Percentiles rank a stretch among this genome's conserved stretches.
Conservation (phyloP, 2,888 invertebrate genomes). For the Acleris holmiana region DNA sequence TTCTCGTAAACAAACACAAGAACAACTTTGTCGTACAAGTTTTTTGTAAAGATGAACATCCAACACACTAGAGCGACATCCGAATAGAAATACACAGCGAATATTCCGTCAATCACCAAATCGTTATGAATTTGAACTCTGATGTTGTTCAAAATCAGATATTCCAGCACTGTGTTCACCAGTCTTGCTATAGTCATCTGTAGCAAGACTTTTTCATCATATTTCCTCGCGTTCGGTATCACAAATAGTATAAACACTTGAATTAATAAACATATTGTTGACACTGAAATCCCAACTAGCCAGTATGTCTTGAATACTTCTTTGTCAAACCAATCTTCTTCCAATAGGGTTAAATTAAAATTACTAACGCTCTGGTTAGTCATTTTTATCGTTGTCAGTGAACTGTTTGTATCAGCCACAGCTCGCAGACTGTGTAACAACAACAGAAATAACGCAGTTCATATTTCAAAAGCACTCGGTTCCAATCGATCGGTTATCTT, state of each 20-base stretch:
- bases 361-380: slow-evolving; percentile 14
- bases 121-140: slow-evolving; percentile 1
- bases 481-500: slow-evolving; percentile 17
- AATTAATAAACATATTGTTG: slow-evolving; percentile 49
- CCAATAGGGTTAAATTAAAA: slow-evolving; percentile 23
- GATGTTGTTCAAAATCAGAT: neutral
- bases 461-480: slow-evolving; percentile 1
- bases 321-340: neutral
- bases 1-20: slow-evolving; percentile 54
- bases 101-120: slow-evolving; percentile 43
- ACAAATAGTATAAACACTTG: slow-evolving; percentile 52
- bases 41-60: slow-evolving; percentile 68
- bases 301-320: slow-evolving; percentile 46
- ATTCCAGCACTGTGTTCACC: slow-evolving; percentile 56
- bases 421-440: slow-evolving; percentile 11
- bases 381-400: slow-evolving; percentile 12
- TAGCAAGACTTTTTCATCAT: slow-evolving; percentile 61
- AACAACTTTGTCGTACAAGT: slow-evolving; percentile 66
- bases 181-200: slow-evolving; percentile 61
- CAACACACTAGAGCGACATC: slow-evolving; percentile 60
- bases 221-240: slow-evolving; percentile 55
- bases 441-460: slow-evolving; percentile 14
- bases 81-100: slow-evolving; percentile 53
- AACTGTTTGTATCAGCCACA: slow-evolving; percentile 19
- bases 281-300: slow-evolving; percentile 55